Percentiles rank a stretch among this genome's conserved stretches.
phyloP scores from a whole-genome alignment of 2,113 vertebrate genomes.

The Mola mola region DNA sequence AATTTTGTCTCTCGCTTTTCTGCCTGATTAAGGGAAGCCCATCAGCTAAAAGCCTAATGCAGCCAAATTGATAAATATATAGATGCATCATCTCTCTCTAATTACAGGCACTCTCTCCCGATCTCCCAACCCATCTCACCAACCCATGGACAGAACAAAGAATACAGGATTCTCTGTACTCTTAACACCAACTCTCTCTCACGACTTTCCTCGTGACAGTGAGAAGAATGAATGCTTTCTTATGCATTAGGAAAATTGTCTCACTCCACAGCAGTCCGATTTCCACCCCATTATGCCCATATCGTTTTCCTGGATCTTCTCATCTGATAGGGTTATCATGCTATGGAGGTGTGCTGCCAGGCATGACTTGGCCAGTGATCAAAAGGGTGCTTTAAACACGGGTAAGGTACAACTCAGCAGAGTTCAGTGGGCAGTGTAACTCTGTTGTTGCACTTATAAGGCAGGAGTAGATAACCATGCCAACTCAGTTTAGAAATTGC shows the following conservation, averaged over 20 bases:
- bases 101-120: conserved; percentile 3
- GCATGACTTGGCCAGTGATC: conserved; percentile 49
- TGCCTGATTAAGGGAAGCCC: not conserved
- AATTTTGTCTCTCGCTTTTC: not conserved
- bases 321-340: conserved; percentile 55
- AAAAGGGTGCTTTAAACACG: conserved; percentile 41
- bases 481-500: conserved; percentile 9
- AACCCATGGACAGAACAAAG: conserved; percentile 38
- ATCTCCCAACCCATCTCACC: not conserved
- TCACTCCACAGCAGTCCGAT: conserved; percentile 53
- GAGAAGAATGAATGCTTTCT: conserved; percentile 67
- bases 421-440: conserved; percentile 36
- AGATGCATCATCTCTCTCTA: conserved; percentile 11
- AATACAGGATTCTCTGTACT: conserved; percentile 66
- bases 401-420: conserved; percentile 26
- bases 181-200: conserved; percentile 45
- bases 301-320: conserved; percentile 66
- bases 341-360: conserved; percentile 49
- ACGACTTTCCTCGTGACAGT: conserved; percentile 56
- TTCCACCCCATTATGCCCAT: conserved; percentile 66
- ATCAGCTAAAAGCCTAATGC: conserved; percentile 11
- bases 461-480: conserved; percentile 12
- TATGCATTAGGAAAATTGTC: conserved; percentile 63
- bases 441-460: conserved; percentile 31
- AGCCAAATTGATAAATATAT: conserved; percentile 12